These are phyloP conservation scores for Papilio dardanus DNA, from an alignment of 1,140 invertebrate species.

Conservation along the genomic window DNA sequence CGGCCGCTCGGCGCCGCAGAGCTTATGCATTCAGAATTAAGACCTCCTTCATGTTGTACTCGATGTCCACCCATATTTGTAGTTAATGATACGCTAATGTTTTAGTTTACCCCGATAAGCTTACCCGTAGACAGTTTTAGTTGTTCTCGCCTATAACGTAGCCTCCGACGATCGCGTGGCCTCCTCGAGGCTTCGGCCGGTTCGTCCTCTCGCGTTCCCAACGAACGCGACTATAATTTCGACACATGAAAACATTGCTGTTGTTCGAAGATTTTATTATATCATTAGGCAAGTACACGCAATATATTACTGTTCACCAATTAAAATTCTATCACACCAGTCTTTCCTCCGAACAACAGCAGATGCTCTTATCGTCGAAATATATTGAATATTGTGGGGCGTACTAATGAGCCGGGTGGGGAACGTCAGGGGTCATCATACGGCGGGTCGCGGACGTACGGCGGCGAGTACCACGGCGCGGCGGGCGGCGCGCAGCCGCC, in stretches of 20 bases:
- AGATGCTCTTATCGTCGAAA: background rate
- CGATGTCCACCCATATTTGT: background rate
- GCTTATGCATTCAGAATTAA: conserved; percentile 6
- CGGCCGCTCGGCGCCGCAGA: conserved; percentile 1
- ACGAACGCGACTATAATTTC: conserved; percentile 11
- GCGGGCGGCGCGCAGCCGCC: conserved; percentile 66
- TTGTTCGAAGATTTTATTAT: background rate
- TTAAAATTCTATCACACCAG: background rate
- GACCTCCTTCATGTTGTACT: background rate
- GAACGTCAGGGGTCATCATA: conserved; percentile 76
- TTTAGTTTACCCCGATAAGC: conserved; percentile 1
- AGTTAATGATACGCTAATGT: conserved; percentile 8
- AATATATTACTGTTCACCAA: background rate
- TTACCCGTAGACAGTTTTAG: conserved; percentile 17
- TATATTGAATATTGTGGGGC: conserved; percentile 10
- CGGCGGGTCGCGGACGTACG: conserved; percentile 74
- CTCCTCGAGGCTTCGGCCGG: conserved; percentile 29
- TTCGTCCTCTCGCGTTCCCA: conserved; percentile 5
- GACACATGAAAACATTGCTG: conserved; percentile 7
- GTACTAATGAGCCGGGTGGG: conserved; percentile 43
- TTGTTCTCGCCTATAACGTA: conserved; percentile 28
- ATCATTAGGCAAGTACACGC: background rate
- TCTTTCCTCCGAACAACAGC: conserved; percentile 4
- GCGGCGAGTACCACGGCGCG: conserved; percentile 67
- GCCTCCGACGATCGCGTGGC: conserved; percentile 28